Percentiles rank a stretch among this genome's conserved stretches.
Conservation (phyloP, 2,888 invertebrate genomes). For the Drymonia ruficornis region DNA sequence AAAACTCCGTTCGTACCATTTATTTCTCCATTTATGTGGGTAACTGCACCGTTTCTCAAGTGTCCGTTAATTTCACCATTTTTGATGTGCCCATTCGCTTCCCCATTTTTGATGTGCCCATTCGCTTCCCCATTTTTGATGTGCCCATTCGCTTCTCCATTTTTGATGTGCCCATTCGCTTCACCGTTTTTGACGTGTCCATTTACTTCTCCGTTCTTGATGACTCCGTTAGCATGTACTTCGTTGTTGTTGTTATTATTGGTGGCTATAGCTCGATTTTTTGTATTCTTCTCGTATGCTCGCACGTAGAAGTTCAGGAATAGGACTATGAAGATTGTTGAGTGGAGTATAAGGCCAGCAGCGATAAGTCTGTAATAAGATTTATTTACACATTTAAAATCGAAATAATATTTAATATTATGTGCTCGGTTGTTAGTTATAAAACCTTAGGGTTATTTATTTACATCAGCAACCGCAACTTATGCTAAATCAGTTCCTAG, state of each 20-base stretch:
- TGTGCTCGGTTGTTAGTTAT: too few relatives aligned
- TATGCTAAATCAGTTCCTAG: too few relatives aligned
- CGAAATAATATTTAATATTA: too few relatives aligned
- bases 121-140: constrained; percentile 49
- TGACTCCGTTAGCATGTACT: constrained; percentile 39
- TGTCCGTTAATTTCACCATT: constrained; percentile 40
- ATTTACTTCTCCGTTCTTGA: constrained; percentile 49
- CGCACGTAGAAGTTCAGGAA: constrained; percentile 96
- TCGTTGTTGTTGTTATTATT: constrained; percentile 42
- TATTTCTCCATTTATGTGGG: constrained; percentile 13
- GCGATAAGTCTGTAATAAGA: constrained; percentile 86
- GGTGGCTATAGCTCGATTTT: constrained; percentile 34
- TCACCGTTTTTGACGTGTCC: constrained; percentile 38
- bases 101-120: constrained; percentile 37
- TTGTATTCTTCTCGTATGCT: constrained; percentile 86
- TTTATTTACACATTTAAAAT: neutral
- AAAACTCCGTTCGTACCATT: constrained; percentile 19
- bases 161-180: constrained; percentile 35
- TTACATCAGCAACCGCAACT: too few relatives aligned
- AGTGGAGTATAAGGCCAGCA: constrained; percentile 90
- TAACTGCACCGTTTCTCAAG: constrained; percentile 23
- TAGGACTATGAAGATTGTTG: constrained; percentile 94
- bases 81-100: constrained; percentile 33
- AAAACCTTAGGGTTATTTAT: too few relatives aligned
- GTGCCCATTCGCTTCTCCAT: constrained; percentile 37